A percentile compares a stretch with the other conserved stretches of the same genome.
phyloP scores from a whole-genome alignment of 2,113 vertebrate genomes.

The Malaclemys terrapin region DNA sequence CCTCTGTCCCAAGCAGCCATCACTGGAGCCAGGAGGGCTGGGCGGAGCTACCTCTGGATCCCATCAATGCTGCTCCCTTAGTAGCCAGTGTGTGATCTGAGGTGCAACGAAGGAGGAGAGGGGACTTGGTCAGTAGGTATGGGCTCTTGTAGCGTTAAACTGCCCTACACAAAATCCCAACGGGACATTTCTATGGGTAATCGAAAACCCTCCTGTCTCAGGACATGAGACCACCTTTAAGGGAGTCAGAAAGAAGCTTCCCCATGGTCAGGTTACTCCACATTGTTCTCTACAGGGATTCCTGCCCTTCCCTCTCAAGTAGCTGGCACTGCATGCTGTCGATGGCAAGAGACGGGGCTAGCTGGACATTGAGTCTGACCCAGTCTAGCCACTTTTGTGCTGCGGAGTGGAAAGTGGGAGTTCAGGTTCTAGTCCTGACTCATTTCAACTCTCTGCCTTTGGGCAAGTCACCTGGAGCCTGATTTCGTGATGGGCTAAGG shows the following conservation, averaged over 20 bases:
- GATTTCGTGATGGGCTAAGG: neutral
- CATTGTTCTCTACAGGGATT: neutral
- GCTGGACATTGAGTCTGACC: too few relatives aligned
- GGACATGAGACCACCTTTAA: neutral
- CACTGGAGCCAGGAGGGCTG: neutral
- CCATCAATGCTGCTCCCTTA: neutral
- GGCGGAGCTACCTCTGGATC: neutral
- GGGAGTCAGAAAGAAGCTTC: too few relatives aligned
- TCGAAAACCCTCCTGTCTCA: neutral
- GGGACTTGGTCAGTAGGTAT: neutral
- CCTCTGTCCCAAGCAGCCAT: accelerated
- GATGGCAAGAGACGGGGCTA: too few relatives aligned
- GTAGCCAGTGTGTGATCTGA: neutral
- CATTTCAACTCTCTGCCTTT: neutral
- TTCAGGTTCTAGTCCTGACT: too few relatives aligned
- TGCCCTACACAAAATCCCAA: neutral
- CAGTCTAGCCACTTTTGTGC: neutral
- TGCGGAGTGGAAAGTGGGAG: neutral
- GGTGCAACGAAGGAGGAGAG: neutral
- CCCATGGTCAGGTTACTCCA: neutral
- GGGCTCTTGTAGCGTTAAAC: neutral
- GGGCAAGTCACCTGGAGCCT: too few relatives aligned
- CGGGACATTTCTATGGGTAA: neutral
- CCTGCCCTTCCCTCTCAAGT: too few relatives aligned
- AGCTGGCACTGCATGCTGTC: too few relatives aligned